A percentile compares a stretch with the other conserved stretches of the same genome.
Conservation (phyloP, 2,797 vertebrate species). For the Sandelia bainsii region DNA sequence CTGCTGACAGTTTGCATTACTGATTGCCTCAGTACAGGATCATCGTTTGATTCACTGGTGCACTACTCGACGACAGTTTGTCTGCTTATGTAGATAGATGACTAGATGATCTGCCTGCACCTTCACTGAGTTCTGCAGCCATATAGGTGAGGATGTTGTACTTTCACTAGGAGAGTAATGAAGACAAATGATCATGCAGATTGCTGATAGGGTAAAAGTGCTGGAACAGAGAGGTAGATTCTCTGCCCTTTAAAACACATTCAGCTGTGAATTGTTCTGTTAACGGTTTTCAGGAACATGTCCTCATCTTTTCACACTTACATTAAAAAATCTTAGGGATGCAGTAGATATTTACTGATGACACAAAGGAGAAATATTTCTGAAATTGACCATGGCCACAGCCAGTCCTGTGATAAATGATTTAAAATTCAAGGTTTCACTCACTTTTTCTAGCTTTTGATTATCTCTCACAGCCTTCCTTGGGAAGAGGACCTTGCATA, state of each 20-base stretch:
- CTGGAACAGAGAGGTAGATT: constrained; percentile 29
- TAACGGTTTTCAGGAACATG: constrained; percentile 36
- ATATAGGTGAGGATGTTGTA: constrained; percentile 44
- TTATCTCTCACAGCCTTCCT: too few relatives aligned
- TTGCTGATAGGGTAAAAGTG: constrained; percentile 40
- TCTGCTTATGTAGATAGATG: constrained; percentile 54
- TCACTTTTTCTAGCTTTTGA: too few relatives aligned
- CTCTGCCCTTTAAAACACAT: constrained; percentile 29
- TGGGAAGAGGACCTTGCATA: too few relatives aligned
- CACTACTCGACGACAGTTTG: constrained; percentile 30
- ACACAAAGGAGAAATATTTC: background rate
- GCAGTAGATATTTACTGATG: background rate
- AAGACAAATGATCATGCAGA: constrained; percentile 53
- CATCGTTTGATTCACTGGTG: constrained; percentile 44
- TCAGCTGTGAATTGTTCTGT: constrained; percentile 47
- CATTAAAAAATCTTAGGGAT: background rate
- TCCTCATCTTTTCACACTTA: constrained; percentile 20
- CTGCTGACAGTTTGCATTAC: constrained; percentile 52
- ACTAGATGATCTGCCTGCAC: constrained; percentile 6
- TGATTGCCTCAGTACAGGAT: constrained; percentile 64
- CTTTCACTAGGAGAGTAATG: constrained; percentile 49
- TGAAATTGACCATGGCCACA: background rate
- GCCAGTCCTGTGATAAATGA: background rate
- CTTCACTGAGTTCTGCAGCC: constrained; percentile 2
- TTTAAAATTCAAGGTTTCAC: background rate